Evolutionary conservation across 2,113 vertebrate species (phyloP), one percentile per base, ranked within the genome.

Genomic region (Myotis lucifugus): DNA sequence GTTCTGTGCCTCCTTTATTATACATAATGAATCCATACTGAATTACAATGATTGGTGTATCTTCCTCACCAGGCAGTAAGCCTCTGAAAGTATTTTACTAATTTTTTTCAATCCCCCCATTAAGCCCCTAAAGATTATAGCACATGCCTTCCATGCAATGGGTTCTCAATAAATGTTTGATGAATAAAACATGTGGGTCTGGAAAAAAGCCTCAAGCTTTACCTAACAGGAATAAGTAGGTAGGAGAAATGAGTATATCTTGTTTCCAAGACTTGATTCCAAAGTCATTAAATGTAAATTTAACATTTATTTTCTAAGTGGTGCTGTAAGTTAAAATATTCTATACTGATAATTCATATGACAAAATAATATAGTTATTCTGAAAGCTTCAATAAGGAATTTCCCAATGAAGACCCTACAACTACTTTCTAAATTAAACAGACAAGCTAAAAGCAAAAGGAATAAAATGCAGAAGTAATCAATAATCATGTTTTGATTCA

Each of bases 281-380:
- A 67, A 8, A 78, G 50, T 89, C 42, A 89, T 4, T 37, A 96
- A 90, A 29, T 54, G 23, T 82, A 90, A 86, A 91, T 74, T 90
- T 89, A 74, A 83, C 6, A 72, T 59, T 34, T 87, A 79, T 54
- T 92, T 96, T 90, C 21, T 76, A 83, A 52, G 59, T 52, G 15
- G 19, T 54, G 6, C 61, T 88, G 4, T 50, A 92, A 61, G 8
- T 91, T 52, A 77, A 93, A 93, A 86, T 70, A 66, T 29, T 76
- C 18, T 40, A 32, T 10, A 34, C 2, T 88, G 27, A 37, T 32
- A 76, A 81, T 50, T 81, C n/a, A 48, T 40, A 52, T 67, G 14
- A 81, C 27, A 83, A 96, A 93, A 95, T 79, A 88, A 78, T 40
- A 3, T 40, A 85, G 59, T 50, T 88, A 64, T 84, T 95, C 8